These are phyloP conservation scores for Erpobdella octoculata DNA, from an alignment of 2,888 invertebrate genomes.

Conservation along the genomic window DNA sequence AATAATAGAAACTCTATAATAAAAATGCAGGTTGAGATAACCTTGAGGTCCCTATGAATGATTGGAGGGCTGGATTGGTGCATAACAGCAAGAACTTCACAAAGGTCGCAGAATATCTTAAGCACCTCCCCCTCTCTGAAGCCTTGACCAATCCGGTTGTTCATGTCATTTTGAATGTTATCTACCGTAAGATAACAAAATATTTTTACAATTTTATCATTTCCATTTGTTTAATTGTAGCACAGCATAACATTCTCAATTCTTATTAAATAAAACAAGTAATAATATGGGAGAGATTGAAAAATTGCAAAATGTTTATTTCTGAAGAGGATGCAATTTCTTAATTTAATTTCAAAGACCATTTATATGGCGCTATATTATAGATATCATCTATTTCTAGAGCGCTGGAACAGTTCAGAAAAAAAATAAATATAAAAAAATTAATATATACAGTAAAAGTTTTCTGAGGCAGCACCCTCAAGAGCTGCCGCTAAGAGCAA, in stretches of 20 bases:
- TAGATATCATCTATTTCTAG: not conserved
- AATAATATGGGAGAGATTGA: too few relatives aligned
- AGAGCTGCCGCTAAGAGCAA: too few relatives aligned
- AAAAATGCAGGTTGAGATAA: too few relatives aligned
- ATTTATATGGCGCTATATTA: not conserved
- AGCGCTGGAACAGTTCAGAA: not conserved
- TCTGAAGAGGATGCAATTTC: too few relatives aligned
- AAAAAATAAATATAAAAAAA: too few relatives aligned
- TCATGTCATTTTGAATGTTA: slow-evolving; percentile 60
- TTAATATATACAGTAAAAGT: too few relatives aligned
- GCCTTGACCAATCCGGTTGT: slow-evolving; percentile 58
- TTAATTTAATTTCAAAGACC: too few relatives aligned
- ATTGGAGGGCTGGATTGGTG: slow-evolving; percentile 88
- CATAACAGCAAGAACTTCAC: slow-evolving; percentile 78
- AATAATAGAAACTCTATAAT: not conserved
- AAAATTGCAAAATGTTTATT: too few relatives aligned
- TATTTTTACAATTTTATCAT: not conserved
- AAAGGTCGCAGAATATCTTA: slow-evolving; percentile 80
- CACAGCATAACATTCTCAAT: too few relatives aligned
- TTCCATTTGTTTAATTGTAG: too few relatives aligned
- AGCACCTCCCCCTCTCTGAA: slow-evolving; percentile 61
- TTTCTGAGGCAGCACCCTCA: too few relatives aligned
- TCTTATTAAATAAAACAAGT: too few relatives aligned
- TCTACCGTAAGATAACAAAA: not conserved
- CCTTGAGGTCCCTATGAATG: slow-evolving; percentile 82